Conservation (phyloP, 2,888 invertebrate species). For the Coleophora deauratella region DNA sequence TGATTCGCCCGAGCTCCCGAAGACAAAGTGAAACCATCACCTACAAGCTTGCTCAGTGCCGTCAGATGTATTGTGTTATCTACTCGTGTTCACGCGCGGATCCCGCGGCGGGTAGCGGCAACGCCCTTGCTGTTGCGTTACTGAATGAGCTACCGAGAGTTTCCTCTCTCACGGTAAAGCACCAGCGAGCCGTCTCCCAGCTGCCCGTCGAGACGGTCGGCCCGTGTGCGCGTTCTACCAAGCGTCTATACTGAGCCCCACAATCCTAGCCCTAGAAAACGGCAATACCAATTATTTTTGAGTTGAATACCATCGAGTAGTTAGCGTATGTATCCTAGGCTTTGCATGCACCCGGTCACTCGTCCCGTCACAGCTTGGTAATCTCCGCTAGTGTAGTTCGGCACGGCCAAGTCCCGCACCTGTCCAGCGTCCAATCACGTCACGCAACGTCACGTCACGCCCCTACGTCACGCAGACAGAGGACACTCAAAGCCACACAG, state of each 20-base stretch:
- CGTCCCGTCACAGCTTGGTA: slow-evolving; percentile 62
- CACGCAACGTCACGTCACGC: slow-evolving; percentile 18
- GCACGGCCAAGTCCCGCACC: slow-evolving; percentile 71
- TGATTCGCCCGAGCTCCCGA: slow-evolving; percentile 61
- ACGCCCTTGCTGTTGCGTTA: slow-evolving; percentile 21
- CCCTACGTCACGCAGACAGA: slow-evolving; percentile 62
- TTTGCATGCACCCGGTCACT: slow-evolving; percentile 71
- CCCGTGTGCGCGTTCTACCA: slow-evolving; percentile 65
- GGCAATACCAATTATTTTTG: slow-evolving; percentile 69
- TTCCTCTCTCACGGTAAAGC: slow-evolving; percentile 26
- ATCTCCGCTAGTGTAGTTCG: slow-evolving; percentile 69
- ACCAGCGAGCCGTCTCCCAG: slow-evolving; percentile 25
- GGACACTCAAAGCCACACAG: slow-evolving; percentile 66
- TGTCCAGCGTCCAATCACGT: slow-evolving; percentile 31
- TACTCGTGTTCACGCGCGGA: slow-evolving; percentile 62
- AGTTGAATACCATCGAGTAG: slow-evolving; percentile 71
- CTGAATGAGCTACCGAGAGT: slow-evolving; percentile 22
- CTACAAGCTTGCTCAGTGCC: slow-evolving; percentile 74
- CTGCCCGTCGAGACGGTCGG: slow-evolving; percentile 2
- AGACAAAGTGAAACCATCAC: slow-evolving; percentile 60
- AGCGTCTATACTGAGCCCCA: slow-evolving; percentile 71
- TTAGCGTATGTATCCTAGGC: slow-evolving; percentile 70
- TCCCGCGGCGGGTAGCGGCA: slow-evolving; percentile 28
- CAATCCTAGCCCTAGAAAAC: slow-evolving; percentile 60
- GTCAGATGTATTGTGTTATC: slow-evolving; percentile 76